Conservation (phyloP, 2,888 invertebrate species). For the Anaspis maculata region DNA sequence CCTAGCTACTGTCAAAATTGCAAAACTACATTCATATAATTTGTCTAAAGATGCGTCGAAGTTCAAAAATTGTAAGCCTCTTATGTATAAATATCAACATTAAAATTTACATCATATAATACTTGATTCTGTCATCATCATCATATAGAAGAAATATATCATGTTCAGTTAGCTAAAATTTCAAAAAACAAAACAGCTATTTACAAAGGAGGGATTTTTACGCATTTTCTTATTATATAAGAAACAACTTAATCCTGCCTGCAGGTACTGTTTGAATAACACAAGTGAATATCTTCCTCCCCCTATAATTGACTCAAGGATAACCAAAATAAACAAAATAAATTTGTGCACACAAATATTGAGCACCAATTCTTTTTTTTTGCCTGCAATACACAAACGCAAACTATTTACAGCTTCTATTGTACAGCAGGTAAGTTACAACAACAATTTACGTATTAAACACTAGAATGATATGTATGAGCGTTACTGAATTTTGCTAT, state of each 20-base stretch:
- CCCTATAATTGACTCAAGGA: slow-evolving; percentile 26
- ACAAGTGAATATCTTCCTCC: slow-evolving; percentile 19
- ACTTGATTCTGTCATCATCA: slow-evolving; percentile 19
- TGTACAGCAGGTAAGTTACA: slow-evolving; percentile 25
- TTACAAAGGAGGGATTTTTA: slow-evolving; percentile 35
- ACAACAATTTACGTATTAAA: slow-evolving; percentile 19
- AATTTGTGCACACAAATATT: slow-evolving; percentile 29
- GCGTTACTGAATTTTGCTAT: slow-evolving; percentile 23
- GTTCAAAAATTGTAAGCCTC: slow-evolving; percentile 19
- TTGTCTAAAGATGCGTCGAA: slow-evolving; percentile 20
- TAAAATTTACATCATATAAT: slow-evolving; percentile 33
- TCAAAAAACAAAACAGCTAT: slow-evolving; percentile 37
- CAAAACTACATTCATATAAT: slow-evolving; percentile 23
- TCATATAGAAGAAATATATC: slow-evolving; percentile 18
- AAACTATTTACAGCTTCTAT: slow-evolving; percentile 24
- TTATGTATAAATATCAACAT: slow-evolving; percentile 32
- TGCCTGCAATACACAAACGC: slow-evolving; percentile 25
- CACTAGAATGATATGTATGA: slow-evolving; percentile 42
- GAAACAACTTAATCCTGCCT: slow-evolving; percentile 31
- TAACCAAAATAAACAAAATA: slow-evolving; percentile 7
- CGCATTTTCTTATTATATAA: slow-evolving; percentile 7
- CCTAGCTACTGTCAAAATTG: slow-evolving; percentile 26
- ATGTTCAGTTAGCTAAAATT: slow-evolving; percentile 35
- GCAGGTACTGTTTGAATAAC: slow-evolving; percentile 30
- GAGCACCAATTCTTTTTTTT: slow-evolving; percentile 33